Conservation (phyloP, 2,797 vertebrate genomes). For the Phrynocephalus guinanensis region DNA sequence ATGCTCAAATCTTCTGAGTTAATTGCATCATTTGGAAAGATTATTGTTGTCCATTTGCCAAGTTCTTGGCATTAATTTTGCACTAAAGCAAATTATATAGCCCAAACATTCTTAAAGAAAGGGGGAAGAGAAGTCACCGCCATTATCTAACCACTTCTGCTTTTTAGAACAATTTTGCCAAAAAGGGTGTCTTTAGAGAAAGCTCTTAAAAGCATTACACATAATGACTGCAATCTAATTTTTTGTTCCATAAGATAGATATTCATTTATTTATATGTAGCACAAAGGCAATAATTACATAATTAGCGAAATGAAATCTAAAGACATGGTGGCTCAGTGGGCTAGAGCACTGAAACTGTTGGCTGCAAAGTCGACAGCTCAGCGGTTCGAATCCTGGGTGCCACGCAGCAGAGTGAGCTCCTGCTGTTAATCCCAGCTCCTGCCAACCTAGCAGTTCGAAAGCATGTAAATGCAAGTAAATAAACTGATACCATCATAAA, state of each 20-base stretch:
- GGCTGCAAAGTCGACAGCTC: no score
- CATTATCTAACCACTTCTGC: conserved; percentile 49
- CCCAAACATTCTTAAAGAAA: conserved; percentile 50
- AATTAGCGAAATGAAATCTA: conserved; percentile 49
- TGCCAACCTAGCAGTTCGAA: no score
- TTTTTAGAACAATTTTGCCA: conserved; percentile 63
- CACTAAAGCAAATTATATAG: conserved; percentile 2
- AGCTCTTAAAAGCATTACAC: conserved; percentile 69
- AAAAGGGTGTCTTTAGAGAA: conserved; percentile 71
- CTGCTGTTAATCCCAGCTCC: no score
- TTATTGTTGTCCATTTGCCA: conserved; percentile 36
- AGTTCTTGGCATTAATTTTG: conserved; percentile 4
- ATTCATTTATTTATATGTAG: conserved; percentile 47
- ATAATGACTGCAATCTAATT: conserved; percentile 69
- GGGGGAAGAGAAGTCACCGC: conserved; percentile 58
- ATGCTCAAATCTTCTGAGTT: background rate
- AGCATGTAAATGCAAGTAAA: no score
- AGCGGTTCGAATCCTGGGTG: no score
- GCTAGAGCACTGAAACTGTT: no score
- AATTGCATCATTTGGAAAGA: conserved; percentile 44
- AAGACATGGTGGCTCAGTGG: background rate
- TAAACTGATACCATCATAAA: no score
- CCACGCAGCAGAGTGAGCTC: no score
- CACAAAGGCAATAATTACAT: conserved; percentile 52
- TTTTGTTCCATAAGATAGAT: conserved; percentile 66